Base-by-base conservation (phyloP, 2,888 invertebrate species). In the Tricholauxania praeusta region DNA sequence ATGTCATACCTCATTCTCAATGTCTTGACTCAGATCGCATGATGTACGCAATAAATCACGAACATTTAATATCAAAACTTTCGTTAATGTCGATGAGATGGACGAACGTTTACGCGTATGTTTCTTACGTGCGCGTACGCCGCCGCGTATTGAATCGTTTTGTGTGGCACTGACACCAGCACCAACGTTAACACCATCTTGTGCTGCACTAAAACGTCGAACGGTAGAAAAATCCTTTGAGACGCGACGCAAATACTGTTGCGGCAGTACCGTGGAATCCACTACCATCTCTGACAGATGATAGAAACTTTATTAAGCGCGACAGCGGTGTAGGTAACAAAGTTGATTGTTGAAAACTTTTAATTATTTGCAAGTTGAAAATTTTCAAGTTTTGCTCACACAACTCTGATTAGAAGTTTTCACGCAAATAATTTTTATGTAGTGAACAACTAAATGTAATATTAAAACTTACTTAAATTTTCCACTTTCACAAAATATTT, bases 51-150 rank as follows among this genome's bases (percentile, higher is more conserved):
- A 79, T 79, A 87, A 84, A 82, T 87, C 87, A 63, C 84, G 83
- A 66, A 86, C 87, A 78, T 86, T 87, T 70, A 87, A 82, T 78
- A 87, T 83, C 72, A 87, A 81, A 75, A 85, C 84, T 82, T 85
- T 86, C 15, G 85, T 83, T 19, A 87, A 78, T n/a, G 85, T 85
- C 75, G 86, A 85, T 48, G 86, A 85, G 71, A 84, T 81, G 5
- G 87, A 85, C 39, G 86, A 86, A 71, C 85, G 83, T 75, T 87
- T 85, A 17, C 86, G 84, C 74, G 80, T 77, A 72, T 79, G 79
- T 51, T 78, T 76, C 4, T 66, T 52, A 0, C 82, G 79, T 79
- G 79, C 5, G 14, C 73, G 75, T 52, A 84, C 79, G 72, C 85
- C 83, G 73, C 85, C 83, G 17, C 79, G 81, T 71, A 80, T 75